phyloP scores from a whole-genome alignment of 2,797 vertebrate genomes.

The Argentina silus region DNA sequence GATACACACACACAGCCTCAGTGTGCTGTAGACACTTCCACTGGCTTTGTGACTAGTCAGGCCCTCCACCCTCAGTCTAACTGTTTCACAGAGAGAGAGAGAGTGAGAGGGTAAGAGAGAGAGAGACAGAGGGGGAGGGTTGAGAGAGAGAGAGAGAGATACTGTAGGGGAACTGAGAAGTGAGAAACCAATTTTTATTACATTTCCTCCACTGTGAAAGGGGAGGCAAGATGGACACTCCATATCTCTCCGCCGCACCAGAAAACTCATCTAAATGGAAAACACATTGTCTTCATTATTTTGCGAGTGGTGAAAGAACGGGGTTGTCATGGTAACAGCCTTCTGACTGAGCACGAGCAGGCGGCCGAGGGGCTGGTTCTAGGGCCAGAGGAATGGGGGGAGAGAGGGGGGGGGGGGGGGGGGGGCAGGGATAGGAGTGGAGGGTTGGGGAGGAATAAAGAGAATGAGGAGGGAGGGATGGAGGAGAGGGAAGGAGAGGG shows the following conservation, averaged over 20 bases:
- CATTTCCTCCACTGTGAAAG: constrained; percentile 81
- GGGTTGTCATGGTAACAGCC: constrained; percentile 98
- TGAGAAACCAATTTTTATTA: constrained; percentile 78
- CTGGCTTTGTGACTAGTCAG: constrained; percentile 20
- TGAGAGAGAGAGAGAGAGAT: constrained; percentile 15
- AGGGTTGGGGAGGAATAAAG: constrained; percentile 32
- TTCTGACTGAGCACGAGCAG: constrained; percentile 85
- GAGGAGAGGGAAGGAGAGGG: constrained; percentile 6
- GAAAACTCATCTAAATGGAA: constrained; percentile 99
- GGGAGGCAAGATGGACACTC: constrained; percentile 85
- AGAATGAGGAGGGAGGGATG: constrained; percentile 24
- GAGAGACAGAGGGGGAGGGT: background rate
- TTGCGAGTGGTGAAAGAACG: constrained; percentile 97
- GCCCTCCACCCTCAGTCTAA: constrained; percentile 20
- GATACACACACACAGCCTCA: no score
- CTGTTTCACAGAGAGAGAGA: background rate
- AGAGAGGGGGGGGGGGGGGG: constrained; percentile 52
- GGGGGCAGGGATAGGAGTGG: constrained; percentile 35
- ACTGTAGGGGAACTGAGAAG: constrained; percentile 32
- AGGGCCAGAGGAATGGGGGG: constrained; percentile 91
- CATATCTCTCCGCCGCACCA: constrained; percentile 80
- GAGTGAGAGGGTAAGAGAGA: constrained; percentile 30
- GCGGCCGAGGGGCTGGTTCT: constrained; percentile 84
- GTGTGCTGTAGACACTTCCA: background rate
- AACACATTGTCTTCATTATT: constrained; percentile 99